Evolutionary conservation across 2,797 vertebrate genomes (phyloP).

Genomic region (Characodon lateralis): DNA sequence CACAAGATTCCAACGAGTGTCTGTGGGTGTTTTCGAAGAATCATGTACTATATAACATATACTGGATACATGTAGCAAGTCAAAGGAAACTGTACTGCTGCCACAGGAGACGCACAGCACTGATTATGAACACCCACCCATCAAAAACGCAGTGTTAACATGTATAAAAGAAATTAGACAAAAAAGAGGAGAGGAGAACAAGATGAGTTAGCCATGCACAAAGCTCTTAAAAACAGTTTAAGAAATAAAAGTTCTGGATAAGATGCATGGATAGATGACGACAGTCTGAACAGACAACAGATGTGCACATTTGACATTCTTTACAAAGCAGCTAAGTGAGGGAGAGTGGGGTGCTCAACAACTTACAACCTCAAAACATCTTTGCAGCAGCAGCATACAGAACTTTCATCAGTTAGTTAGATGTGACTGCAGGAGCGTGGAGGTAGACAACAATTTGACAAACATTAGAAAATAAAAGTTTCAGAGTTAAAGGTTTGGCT

Average conservation of each 20-base stretch:
- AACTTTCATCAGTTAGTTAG: neutral
- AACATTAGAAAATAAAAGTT: neutral
- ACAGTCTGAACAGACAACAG: neutral
- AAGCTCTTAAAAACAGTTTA: neutral
- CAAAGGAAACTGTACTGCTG: slow-evolving; percentile 40
- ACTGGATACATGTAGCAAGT: slow-evolving; percentile 57
- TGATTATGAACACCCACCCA: slow-evolving; percentile 18
- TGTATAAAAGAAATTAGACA: neutral
- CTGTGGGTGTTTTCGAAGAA: slow-evolving; percentile 49
- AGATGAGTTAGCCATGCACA: neutral
- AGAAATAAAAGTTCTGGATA: neutral
- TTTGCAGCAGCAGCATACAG: too few relatives aligned
- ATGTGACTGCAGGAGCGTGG: neutral
- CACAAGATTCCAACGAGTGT: slow-evolving; percentile 58
- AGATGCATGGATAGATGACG: neutral
- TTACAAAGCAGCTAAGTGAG: too few relatives aligned
- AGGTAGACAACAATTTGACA: neutral
- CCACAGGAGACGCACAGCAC: slow-evolving; percentile 21
- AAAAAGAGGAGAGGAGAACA: neutral
- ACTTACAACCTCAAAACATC: too few relatives aligned
- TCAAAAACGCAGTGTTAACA: too few relatives aligned
- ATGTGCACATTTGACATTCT: neutral
- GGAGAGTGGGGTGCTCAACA: too few relatives aligned
- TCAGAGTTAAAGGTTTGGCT: neutral
- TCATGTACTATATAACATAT: slow-evolving; percentile 57